Conservation (phyloP, 1,140 invertebrate genomes). For the Drosophila punjabiensis region DNA sequence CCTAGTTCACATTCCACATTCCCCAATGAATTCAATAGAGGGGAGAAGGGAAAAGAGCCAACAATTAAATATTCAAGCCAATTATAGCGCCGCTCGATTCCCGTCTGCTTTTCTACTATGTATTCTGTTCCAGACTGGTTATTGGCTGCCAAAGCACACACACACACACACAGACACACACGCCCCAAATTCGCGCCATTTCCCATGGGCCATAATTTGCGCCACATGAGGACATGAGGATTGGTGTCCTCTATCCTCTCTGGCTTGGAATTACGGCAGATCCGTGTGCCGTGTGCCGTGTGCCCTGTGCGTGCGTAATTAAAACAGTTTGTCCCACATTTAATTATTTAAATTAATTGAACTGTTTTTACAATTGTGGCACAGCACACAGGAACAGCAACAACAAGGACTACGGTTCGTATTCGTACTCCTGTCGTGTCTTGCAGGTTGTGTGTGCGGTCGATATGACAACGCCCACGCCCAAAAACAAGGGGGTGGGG, state of each 20-base stretch:
- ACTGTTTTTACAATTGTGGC: constrained; percentile 75
- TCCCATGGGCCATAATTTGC: constrained; percentile 49
- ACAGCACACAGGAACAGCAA: not conserved
- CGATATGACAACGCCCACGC: constrained; percentile 78
- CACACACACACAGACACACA: constrained; percentile 26
- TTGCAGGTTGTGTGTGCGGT: constrained; percentile 67
- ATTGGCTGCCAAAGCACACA: constrained; percentile 55
- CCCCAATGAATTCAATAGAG: constrained; percentile 35
- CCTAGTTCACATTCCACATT: constrained; percentile 2
- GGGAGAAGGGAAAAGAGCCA: constrained; percentile 28
- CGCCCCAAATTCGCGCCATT: constrained; percentile 48
- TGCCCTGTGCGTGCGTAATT: constrained; percentile 63
- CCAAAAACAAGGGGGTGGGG: constrained; percentile 13
- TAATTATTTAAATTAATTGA: constrained; percentile 84
- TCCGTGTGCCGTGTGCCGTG: constrained; percentile 7
- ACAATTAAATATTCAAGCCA: constrained; percentile 72
- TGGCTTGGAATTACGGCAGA: constrained; percentile 39
- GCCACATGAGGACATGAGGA: constrained; percentile 29
- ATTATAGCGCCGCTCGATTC: constrained; percentile 41
- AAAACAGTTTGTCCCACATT: constrained; percentile 77
- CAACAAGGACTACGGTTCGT: constrained; percentile 12
- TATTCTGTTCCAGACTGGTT: constrained; percentile 14
- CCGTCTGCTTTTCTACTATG: not conserved
- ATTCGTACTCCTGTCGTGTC: constrained; percentile 41
- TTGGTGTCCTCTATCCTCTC: constrained; percentile 2